Percentiles rank a stretch among this genome's conserved stretches.
Conservation (phyloP, 2,888 invertebrate species). For the Lathronympha strigana region DNA sequence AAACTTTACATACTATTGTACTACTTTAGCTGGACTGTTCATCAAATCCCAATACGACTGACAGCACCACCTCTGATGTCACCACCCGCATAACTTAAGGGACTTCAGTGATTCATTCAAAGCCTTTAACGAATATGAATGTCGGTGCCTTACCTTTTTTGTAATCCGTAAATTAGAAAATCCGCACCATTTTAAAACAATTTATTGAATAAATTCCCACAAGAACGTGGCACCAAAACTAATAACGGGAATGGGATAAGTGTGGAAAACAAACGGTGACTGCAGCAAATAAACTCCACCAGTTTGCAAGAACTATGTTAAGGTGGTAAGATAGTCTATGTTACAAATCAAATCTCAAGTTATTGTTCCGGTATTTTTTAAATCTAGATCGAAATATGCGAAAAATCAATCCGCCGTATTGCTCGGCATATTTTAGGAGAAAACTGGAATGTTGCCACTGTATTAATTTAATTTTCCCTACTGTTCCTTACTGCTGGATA, state of each 20-base stretch:
- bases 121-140: constrained; percentile 8
- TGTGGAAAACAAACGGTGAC: constrained; percentile 17
- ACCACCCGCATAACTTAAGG: constrained; percentile 44
- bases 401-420: constrained; percentile 31
- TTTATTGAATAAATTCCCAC: constrained; percentile 50
- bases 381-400: constrained; percentile 23
- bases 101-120: constrained; percentile 48
- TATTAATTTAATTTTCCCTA: background rate
- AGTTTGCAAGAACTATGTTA: background rate
- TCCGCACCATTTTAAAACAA: constrained; percentile 52
- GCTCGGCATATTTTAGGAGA: constrained; percentile 27
- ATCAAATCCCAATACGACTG: constrained; percentile 11
- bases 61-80: constrained; percentile 55
- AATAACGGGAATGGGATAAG: constrained; percentile 55
- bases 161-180: constrained; percentile 45
- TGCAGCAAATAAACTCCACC: background rate
- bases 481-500: no score
- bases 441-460: constrained; percentile 23
- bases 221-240: constrained; percentile 69
- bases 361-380: constrained; percentile 3
- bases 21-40: background rate
- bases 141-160: constrained; percentile 45
- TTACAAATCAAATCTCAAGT: background rate
- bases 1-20: background rate
- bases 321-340: background rate